Percentiles rank a stretch among this genome's conserved stretches.
Evolutionary conservation across 2,888 invertebrate species (phyloP).

Genomic region (Pristionchus entomophagus): DNA sequence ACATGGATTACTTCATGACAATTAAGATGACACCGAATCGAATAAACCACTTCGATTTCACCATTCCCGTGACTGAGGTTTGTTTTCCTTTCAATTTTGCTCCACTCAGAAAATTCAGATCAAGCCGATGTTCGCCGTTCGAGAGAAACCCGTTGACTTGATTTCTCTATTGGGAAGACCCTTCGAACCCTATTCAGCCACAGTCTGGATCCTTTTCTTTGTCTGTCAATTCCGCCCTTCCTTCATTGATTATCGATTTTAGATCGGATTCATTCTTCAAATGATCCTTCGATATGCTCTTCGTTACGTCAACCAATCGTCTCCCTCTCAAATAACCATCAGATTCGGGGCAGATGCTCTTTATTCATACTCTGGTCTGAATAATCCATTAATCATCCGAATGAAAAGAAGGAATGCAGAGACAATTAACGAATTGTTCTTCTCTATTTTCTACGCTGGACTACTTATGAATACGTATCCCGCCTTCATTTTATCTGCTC

Average conservation of each 20-base stretch:
- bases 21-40: constrained; percentile 34
- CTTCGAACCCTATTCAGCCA: not conserved
- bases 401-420: constrained; percentile 1
- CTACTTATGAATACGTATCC: constrained; percentile 10
- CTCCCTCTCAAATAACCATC: not conserved
- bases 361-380: not conserved
- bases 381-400: not conserved
- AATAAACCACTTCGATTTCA: constrained; percentile 22
- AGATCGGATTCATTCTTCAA: not conserved
- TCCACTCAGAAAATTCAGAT: not conserved
- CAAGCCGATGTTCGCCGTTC: constrained; percentile 31
- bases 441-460: constrained; percentile 39
- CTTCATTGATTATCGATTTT: not conserved
- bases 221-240: not conserved
- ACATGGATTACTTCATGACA: no score
- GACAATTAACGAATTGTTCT: not conserved
- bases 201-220: constrained; percentile 16
- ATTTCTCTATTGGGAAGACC: not conserved
- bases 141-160: constrained; percentile 1
- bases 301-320: no score
- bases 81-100: not conserved
- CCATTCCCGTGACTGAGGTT: not conserved
- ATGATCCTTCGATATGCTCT: not conserved
- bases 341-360: not conserved
- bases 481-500: constrained; percentile 1